phyloP scores from a whole-genome alignment of 2,888 invertebrate genomes.

The Mythimna albipuncta region DNA sequence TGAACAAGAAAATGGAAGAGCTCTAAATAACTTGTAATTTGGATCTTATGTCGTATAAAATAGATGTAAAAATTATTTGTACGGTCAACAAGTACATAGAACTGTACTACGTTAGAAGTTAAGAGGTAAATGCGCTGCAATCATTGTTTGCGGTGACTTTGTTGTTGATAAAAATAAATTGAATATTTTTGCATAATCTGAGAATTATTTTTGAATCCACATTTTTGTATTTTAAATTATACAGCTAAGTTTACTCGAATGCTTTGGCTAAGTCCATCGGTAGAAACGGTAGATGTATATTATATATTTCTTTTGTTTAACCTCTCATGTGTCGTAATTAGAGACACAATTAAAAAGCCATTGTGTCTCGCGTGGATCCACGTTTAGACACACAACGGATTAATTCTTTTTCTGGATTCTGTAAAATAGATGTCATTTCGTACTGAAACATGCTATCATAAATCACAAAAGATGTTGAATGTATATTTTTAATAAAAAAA shows the following conservation, averaged over 20 bases:
- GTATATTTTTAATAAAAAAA: background rate
- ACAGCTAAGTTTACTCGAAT: slow-evolving; percentile 49
- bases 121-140: slow-evolving; percentile 51
- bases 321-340: too few species aligned
- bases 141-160: slow-evolving; percentile 42
- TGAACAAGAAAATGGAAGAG: slow-evolving; percentile 52
- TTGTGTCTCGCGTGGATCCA: too few species aligned
- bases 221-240: slow-evolving; percentile 54
- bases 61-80: slow-evolving; percentile 63
- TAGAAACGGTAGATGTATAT: slow-evolving; percentile 33
- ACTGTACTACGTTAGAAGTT: slow-evolving; percentile 59
- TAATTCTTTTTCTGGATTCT: background rate
- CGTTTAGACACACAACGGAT: too few species aligned
- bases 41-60: slow-evolving; percentile 45
- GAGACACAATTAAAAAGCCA: too few species aligned
- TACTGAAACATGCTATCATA: background rate
- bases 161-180: slow-evolving; percentile 51
- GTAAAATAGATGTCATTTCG: slow-evolving; percentile 4
- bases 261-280: slow-evolving; percentile 42
- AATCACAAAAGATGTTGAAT: background rate
- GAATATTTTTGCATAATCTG: slow-evolving; percentile 65
- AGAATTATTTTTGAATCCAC: slow-evolving; percentile 53
- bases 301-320: too few species aligned
- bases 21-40: slow-evolving; percentile 54
- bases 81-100: slow-evolving; percentile 60